Evolutionary conservation across 2,888 invertebrate species (phyloP), one percentile per base, ranked within the genome.

Genomic region (Halictus quadricinctus): DNA sequence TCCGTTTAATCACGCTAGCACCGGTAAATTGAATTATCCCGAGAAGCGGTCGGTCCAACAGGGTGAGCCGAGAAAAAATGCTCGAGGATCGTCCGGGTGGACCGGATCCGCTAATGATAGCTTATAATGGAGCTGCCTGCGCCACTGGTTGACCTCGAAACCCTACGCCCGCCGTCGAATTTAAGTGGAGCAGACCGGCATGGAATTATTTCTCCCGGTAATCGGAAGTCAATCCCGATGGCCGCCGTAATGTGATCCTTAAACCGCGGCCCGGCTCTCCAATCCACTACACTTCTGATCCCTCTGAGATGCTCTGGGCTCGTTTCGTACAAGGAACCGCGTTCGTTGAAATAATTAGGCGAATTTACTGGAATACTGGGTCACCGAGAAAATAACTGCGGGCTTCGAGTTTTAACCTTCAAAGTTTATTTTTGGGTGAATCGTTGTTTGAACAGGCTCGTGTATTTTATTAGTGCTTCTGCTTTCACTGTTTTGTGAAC

Each of bases 11-110:
- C 90, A 86, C 82, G 82, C 80, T 46, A 73, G 79, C 79, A 75
- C 76, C 82, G 73, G 85, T 78, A 88, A 89, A 89, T 90, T 89
- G 88, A 90, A 89, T 89, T 89, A 89, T 84, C 82, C 72, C 72
- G 18, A 54, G 54, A 25, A 46, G 46, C 43, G 70, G 43, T 64
- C 15, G 74, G 77, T 25, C 50, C 58, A 72, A n/a, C 66, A 21
- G 76, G 54, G 79, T 70, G 64, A 58, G 29, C 46, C 29, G 82
- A 58, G 21, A 54, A 69, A 70, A 66, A 79, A 64, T 64, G 48
- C 54, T 84, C 82, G 80, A 81, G 81, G 74, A 87, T 64, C 64
- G 78, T 43, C 74, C 72, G 76, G 76, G 41, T 69, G 54, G 81
- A 83, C 64, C 74, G 50, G 87, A 88, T 88, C 80, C 79, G 70